A percentile compares a stretch with the other conserved stretches of the same genome.
Evolutionary conservation across 1,140 invertebrate species (phyloP).

Genomic region (Contarinia nasturtii): DNA sequence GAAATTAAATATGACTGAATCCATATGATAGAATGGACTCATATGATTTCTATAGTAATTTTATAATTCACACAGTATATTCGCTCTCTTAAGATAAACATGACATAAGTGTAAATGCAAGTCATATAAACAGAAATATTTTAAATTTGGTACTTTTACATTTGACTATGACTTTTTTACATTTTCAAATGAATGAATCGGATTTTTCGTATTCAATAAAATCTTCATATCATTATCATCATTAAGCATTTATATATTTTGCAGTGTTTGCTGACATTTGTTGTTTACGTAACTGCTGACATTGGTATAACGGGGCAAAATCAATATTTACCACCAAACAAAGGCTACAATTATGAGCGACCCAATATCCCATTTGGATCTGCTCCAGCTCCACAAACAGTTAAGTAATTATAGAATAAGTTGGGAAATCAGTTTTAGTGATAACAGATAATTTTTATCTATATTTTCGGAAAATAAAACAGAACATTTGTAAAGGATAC

Average conservation of each 20-base stretch:
- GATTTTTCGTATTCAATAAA: no score
- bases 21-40: no score
- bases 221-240: no score
- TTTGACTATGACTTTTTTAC: no score
- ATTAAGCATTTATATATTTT: not conserved
- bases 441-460: not conserved
- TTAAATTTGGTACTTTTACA: no score
- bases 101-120: no score
- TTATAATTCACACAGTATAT: no score
- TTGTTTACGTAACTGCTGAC: slow-evolving; percentile 1
- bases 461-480: not conserved
- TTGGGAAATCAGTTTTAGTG: not conserved
- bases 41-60: no score
- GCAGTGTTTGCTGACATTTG: not conserved
- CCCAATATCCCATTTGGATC: slow-evolving; percentile 33
- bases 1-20: no score
- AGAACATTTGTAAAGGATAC: slow-evolving; percentile 6
- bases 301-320: slow-evolving; percentile 22
- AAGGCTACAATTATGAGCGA: slow-evolving; percentile 36
- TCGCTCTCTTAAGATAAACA: no score
- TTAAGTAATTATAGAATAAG: slow-evolving; percentile 12
- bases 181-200: no score
- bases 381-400: slow-evolving; percentile 10
- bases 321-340: slow-evolving; percentile 39
- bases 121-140: no score